phyloP scores from a whole-genome alignment of 2,888 invertebrate species.

The Aphodius sticticus region DNA sequence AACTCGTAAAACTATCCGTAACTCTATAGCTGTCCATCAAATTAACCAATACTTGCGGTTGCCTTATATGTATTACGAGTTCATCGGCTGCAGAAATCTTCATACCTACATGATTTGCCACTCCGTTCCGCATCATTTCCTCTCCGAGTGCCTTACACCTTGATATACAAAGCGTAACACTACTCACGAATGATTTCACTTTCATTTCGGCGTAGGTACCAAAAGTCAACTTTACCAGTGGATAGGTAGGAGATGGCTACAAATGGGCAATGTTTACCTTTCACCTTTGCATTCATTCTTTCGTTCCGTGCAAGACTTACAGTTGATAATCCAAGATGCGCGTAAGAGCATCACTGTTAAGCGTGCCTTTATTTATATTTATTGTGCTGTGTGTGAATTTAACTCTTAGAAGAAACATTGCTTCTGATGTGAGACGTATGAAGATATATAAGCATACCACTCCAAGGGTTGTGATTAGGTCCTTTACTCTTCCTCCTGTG shows the following conservation, averaged over 20 bases:
- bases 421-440: conserved; percentile 13
- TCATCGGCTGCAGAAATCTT: conserved; percentile 5
- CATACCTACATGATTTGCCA: conserved; percentile 10
- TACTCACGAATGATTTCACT: conserved; percentile 33
- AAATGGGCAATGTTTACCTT: conserved; percentile 36
- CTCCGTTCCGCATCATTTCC: not conserved
- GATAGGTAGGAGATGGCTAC: conserved; percentile 34
- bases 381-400: conserved; percentile 43
- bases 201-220: conserved; percentile 29
- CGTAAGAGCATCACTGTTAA: conserved; percentile 41
- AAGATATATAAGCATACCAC: conserved; percentile 22
- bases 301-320: conserved; percentile 16
- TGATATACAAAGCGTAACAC: conserved; percentile 6
- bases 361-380: conserved; percentile 42
- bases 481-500: conserved; percentile 37
- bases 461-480: conserved; percentile 20
- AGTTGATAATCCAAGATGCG: conserved; percentile 35
- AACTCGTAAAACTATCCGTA: not conserved
- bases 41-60: not conserved
- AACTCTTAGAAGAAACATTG: conserved; percentile 37
- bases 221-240: not conserved
- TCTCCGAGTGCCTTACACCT: not conserved
- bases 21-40: not conserved
- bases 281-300: conserved; percentile 37
- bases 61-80: conserved; percentile 6